phyloP scores from a whole-genome alignment of 2,888 invertebrate genomes.

The Noctua janthina region DNA sequence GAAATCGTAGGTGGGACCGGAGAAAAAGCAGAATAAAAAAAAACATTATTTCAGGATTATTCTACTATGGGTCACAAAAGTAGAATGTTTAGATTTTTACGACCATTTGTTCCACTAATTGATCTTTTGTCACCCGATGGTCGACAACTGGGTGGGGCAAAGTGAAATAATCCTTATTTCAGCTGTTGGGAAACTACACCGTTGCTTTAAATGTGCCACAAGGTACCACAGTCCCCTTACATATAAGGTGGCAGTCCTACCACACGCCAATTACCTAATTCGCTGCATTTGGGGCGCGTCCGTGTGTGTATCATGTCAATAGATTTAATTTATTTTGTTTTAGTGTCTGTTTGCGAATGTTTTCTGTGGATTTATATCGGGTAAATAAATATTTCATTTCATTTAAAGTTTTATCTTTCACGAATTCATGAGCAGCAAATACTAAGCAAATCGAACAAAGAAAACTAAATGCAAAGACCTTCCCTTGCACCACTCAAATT shows the following conservation, averaged over 20 bases:
- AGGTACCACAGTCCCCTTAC: too few relatives aligned
- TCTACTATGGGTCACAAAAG: neutral
- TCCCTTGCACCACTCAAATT: conserved; percentile 36
- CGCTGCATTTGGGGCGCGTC: too few relatives aligned
- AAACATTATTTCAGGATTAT: neutral
- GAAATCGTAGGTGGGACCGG: too few relatives aligned
- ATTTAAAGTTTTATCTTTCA: neutral
- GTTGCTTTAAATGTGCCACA: neutral
- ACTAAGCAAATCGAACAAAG: conserved; percentile 3
- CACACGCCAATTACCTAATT: too few relatives aligned
- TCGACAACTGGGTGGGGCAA: neutral
- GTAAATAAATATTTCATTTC: too few relatives aligned
- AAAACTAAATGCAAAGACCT: conserved; percentile 34
- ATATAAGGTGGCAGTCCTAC: too few relatives aligned
- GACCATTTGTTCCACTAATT: neutral
- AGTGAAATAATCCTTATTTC: neutral
- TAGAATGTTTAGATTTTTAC: neutral
- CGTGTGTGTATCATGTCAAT: too few relatives aligned
- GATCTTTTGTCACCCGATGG: neutral
- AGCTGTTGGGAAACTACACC: neutral
- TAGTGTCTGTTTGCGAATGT: too few relatives aligned
- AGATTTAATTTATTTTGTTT: too few relatives aligned
- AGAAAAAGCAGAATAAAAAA: too few relatives aligned
- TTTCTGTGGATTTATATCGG: too few relatives aligned
- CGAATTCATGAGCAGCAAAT: neutral